These are phyloP conservation scores for Brachyopa scutellaris DNA, from an alignment of 2,888 invertebrate species.

Conservation along the genomic window DNA sequence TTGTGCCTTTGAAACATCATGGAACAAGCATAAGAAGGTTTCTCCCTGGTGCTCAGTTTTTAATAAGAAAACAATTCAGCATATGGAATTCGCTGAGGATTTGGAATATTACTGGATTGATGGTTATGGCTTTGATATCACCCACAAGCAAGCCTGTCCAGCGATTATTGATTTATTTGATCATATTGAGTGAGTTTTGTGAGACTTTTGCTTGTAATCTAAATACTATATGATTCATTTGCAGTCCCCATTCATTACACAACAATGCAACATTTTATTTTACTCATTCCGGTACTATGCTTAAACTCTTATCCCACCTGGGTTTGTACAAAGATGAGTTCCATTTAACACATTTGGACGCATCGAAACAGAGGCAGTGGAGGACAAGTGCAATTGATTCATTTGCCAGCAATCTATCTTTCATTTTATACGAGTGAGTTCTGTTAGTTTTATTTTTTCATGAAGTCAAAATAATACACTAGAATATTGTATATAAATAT, in stretches of 20 bases:
- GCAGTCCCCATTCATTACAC: conserved; percentile 76
- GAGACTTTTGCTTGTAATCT: too few species aligned
- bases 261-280: conserved; percentile 87
- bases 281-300: conserved; percentile 91
- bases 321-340: conserved; percentile 87
- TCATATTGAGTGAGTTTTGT: conserved; percentile 86
- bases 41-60: conserved; percentile 93
- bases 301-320: conserved; percentile 89
- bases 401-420: conserved; percentile 91
- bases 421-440: conserved; percentile 87
- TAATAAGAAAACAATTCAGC: conserved; percentile 84
- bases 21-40: conserved; percentile 83
- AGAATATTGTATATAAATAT: too few species aligned
- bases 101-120: conserved; percentile 91
- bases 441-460: too few species aligned
- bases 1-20: conserved; percentile 93
- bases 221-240: too few species aligned
- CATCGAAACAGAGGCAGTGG: conserved; percentile 83
- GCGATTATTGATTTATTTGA: conserved; percentile 87
- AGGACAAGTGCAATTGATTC: conserved; percentile 86
- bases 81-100: conserved; percentile 89
- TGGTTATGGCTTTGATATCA: conserved; percentile 90
- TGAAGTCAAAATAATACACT: too few species aligned
- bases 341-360: conserved; percentile 84
- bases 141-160: conserved; percentile 89